Evolutionary conservation across 2,113 vertebrate genomes (phyloP), one percentile per base, ranked within the genome.

Genomic region (Catharus bicknelli): DNA sequence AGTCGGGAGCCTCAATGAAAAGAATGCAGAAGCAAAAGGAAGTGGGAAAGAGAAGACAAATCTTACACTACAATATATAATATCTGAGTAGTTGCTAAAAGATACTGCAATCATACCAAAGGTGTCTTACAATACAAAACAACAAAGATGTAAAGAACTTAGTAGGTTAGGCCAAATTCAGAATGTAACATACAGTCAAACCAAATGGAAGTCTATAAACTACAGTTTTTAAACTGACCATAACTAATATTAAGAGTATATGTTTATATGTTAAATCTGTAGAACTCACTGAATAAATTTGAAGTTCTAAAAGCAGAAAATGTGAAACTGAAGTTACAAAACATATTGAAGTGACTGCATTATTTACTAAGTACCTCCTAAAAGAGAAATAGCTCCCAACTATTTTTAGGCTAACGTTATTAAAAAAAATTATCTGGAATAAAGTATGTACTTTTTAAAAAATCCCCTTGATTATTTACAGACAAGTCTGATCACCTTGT

Each of bases 1-100:
- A 97, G 98, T 98, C 94, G 99, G 99, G 98, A 99, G 98, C 98
- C 99, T 98, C 97, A 97, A 93, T 94, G 97, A 95, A 98, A 97
- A 98, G 95, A 98, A 97, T 72, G 97, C 72, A 95, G 97, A 98
- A 97, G 97, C 98, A 97, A 93, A 97, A 94, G 96, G 96, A 97
- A 97, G 96, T 94, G 96, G 96, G 96, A 97, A 97, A 97, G 97
- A 97, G 97, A 98, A 97, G 97, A 97, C 95, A 97, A 83, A 97
- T 98, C 97, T 98, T 98, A 98, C 90, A 95, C 95, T 96, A 73
- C 94, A 88, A 86, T 57, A 95, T 90, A 94, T 23, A 85, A 93
- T 70, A 95, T 62, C 93, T 82, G 82, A 90, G 86, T 23, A 90
- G 92, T 12, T 90, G 81, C 94, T 81, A 86, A 92, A 88, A 95